phyloP scores from a whole-genome alignment of 2,888 invertebrate species.

The Ommatoiulus sabulosus region DNA sequence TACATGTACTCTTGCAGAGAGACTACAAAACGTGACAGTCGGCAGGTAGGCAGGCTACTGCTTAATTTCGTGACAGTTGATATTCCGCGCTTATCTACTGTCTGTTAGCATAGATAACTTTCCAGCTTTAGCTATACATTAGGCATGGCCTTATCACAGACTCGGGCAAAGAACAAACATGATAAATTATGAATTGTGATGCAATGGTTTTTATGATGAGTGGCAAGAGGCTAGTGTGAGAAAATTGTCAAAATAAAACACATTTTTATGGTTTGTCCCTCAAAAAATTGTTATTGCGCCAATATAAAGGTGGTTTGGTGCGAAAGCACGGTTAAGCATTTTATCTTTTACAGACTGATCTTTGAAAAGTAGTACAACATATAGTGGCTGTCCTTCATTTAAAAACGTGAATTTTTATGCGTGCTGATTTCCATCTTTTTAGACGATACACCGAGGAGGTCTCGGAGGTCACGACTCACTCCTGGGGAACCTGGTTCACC shows the following conservation, averaged over 20 bases:
- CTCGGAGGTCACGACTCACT: not conserved
- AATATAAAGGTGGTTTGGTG: too few relatives aligned
- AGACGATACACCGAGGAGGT: slow-evolving; percentile 55
- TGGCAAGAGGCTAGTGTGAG: too few relatives aligned
- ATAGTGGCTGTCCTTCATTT: too few relatives aligned
- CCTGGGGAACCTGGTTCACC: not conserved
- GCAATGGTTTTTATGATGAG: too few relatives aligned
- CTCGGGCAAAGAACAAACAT: too few relatives aligned
- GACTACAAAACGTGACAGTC: not conserved
- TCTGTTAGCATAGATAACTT: not conserved
- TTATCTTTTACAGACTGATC: too few relatives aligned
- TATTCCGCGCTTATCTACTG: not conserved
- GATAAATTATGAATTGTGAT: too few relatives aligned
- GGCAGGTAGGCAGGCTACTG: not conserved
- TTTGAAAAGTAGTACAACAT: too few relatives aligned
- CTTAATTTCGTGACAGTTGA: not conserved
- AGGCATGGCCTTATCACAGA: not conserved
- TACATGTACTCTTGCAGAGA: not conserved
- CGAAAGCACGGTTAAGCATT: too few relatives aligned
- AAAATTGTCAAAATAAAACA: too few relatives aligned
- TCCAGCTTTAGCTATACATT: not conserved
- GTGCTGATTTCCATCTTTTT: not conserved
- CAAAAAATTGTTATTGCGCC: too few relatives aligned
- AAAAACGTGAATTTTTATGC: not conserved
- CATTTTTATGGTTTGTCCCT: too few relatives aligned